These are phyloP conservation scores for Zaprionus davidi DNA, from an alignment of 1,140 invertebrate species.

Conservation along the genomic window DNA sequence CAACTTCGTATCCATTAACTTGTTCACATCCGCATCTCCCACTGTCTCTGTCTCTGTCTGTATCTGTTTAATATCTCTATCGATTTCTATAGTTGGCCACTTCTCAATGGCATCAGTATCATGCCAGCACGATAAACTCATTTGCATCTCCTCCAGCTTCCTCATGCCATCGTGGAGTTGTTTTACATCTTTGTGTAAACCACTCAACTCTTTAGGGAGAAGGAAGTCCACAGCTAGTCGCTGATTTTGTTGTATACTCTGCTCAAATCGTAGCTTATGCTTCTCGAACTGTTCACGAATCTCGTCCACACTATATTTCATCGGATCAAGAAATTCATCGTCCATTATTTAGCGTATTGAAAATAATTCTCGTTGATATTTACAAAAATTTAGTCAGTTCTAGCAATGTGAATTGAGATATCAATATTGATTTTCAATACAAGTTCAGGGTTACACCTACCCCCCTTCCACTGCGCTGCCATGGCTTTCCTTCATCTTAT, in stretches of 20 bases:
- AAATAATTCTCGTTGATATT: not conserved
- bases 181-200: constrained; percentile 12
- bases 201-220: constrained; percentile 6
- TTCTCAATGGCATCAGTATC: constrained; percentile 38
- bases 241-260: not conserved
- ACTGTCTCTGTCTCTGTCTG: not conserved
- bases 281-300: constrained; percentile 40
- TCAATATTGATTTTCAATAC: constrained; percentile 67
- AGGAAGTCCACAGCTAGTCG: constrained; percentile 5
- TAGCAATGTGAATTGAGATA: not conserved
- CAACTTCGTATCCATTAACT: not conserved
- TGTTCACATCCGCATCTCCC: too few species aligned
- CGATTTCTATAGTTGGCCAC: constrained; percentile 7
- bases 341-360: constrained; percentile 18
- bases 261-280: constrained; percentile 11
- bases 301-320: constrained; percentile 38
- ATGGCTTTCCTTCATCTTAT: not conserved
- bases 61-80: not conserved
- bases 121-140: not conserved
- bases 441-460: constrained; percentile 68
- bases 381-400: constrained; percentile 23
- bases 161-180: constrained; percentile 18
- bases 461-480: not conserved
- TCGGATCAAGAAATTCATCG: constrained; percentile 16
- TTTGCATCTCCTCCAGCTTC: constrained; percentile 11